phyloP scores from a whole-genome alignment of 2,888 invertebrate genomes.

The Chrysopilus asiliformis region DNA sequence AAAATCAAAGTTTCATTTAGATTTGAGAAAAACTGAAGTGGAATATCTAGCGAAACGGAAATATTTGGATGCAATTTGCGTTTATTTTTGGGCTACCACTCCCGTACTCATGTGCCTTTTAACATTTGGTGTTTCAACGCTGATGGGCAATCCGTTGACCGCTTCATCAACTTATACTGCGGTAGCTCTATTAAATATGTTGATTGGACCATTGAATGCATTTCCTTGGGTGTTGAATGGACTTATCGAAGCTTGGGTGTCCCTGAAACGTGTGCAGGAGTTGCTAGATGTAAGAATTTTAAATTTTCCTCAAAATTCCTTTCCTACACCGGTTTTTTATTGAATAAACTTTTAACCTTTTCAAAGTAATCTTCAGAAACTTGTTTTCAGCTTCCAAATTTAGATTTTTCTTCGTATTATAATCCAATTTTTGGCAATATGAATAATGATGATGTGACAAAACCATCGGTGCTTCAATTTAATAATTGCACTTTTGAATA shows the following conservation, averaged over 20 bases:
- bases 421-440: slow-evolving; percentile 25
- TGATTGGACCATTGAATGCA: slow-evolving; percentile 89
- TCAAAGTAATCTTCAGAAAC: not conserved
- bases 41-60: slow-evolving; percentile 71
- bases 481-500: slow-evolving; percentile 45
- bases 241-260: slow-evolving; percentile 90
- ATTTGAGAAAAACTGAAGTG: slow-evolving; percentile 55
- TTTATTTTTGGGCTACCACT: slow-evolving; percentile 97
- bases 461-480: slow-evolving; percentile 43
- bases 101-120: slow-evolving; percentile 80
- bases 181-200: slow-evolving; percentile 87
- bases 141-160: slow-evolving; percentile 63
- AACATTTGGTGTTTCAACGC: slow-evolving; percentile 65
- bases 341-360: no score
- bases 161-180: slow-evolving; percentile 91
- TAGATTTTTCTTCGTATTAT: slow-evolving; percentile 32
- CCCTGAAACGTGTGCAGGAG: slow-evolving; percentile 72
- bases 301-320: not conserved
- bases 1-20: slow-evolving; percentile 33
- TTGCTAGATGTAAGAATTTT: slow-evolving; percentile 52
- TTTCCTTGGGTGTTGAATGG: slow-evolving; percentile 99
- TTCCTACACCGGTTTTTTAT: no score
- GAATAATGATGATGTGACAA: slow-evolving; percentile 35
- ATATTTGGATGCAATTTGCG: slow-evolving; percentile 93
- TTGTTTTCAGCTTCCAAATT: slow-evolving; percentile 23